Base-by-base conservation (phyloP, 2,888 invertebrate species). In the Adela reaumurella region DNA sequence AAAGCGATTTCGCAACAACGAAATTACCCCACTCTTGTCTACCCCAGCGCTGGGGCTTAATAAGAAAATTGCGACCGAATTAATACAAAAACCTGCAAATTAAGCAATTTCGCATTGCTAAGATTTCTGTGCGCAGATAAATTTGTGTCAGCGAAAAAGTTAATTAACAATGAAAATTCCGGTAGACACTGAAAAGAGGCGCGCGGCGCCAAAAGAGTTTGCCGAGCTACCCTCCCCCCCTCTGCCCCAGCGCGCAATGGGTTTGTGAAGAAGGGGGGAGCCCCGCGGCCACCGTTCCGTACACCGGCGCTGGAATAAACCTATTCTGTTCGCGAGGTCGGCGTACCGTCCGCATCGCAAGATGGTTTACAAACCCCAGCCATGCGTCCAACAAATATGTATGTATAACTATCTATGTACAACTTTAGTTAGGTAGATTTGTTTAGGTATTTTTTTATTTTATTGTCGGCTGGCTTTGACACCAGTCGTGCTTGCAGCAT, bases 91-190 rank as follows among this genome's bases (percentile, higher is more conserved):
- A 35, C 35, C 11, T 49, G 19, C 46, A 46, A 49, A 49, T 49
- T 49, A 49, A 49, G 49, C 49, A 46, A 49, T 49, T 49, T 49
- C 46, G 46, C 48, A 48, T 48, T 29, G 43, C 43, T 44, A 43
- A 49, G 43, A 49, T 49, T 49, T 46, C 43, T 35, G n/a, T 4
- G 49, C 45, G 18, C 20, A 43, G 46, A 45, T 49, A 44, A 41
- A 49, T 43, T 48, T 19, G 53, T 57, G 57, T 56, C 52, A 54
- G 48, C 49, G 49, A 49, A 51, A 51, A 49, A 62, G 65, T 67
- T 70, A 70, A 71, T 71, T 68, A 67, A 72, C 69, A 70, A 66
- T 65, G 65, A 62, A 60, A 41, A 35, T 35, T 35, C 35, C 35
- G 8, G 35, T 35, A 35, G 35, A 35, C 35, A 35, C 35, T 35